Conservation (phyloP, 2,797 vertebrate genomes). For the Lepidocolaptes lacrymiger region DNA sequence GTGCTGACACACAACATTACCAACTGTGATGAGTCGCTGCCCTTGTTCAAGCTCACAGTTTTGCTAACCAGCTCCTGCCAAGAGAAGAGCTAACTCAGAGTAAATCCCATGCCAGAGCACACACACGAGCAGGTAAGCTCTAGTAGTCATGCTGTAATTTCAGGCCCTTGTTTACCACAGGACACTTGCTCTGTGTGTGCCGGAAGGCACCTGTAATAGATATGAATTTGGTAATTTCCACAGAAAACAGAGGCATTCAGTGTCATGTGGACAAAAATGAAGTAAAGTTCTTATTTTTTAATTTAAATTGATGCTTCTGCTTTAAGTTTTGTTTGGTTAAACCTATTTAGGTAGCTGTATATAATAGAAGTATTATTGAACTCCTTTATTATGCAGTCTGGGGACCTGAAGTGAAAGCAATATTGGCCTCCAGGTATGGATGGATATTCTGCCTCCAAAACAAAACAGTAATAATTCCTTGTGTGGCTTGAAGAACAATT, state of each 20-base stretch:
- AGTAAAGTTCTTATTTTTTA: neutral
- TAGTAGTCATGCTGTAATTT: neutral
- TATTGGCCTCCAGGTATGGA: neutral
- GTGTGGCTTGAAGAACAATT: neutral
- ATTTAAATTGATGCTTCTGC: neutral
- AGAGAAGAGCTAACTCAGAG: neutral
- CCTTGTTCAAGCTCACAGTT: accelerated
- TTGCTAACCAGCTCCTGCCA: accelerated
- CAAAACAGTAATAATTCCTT: neutral
- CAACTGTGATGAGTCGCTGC: accelerated
- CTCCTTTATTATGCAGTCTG: neutral
- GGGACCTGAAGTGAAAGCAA: neutral
- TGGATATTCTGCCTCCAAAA: neutral
- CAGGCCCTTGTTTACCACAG: neutral
- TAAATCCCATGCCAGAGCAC: too few relatives aligned
- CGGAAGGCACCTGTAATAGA: neutral
- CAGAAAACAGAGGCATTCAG: neutral
- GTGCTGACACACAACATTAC: accelerated
- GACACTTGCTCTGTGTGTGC: neutral
- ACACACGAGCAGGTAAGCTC: neutral
- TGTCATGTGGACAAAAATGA: neutral
- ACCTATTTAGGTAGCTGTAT: neutral
- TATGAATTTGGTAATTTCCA: neutral
- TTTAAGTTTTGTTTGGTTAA: neutral
- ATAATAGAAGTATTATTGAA: neutral